Percentiles rank a stretch among this genome's conserved stretches.
These are phyloP conservation scores for Sebastes trivittatus DNA, from an alignment of 2,797 vertebrate genomes.

Conservation along the genomic window DNA sequence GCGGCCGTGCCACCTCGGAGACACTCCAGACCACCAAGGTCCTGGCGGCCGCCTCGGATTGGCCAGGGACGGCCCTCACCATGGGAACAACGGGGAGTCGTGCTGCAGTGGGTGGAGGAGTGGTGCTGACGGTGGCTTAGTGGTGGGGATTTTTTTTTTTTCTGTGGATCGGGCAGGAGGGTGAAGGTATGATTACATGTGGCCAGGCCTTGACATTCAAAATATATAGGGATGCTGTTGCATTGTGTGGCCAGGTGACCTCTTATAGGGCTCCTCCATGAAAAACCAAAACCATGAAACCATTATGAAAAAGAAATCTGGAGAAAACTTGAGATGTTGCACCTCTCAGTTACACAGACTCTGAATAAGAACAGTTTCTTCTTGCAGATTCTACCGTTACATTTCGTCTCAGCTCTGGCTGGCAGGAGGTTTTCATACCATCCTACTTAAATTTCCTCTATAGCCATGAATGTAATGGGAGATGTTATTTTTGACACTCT, in stretches of 20 bases:
- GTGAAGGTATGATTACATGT: conserved; percentile 71
- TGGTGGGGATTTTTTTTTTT: conserved; percentile 63
- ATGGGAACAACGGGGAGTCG: conserved; percentile 65
- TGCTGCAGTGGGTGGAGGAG: conserved; percentile 66
- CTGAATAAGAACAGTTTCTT: conserved; percentile 43
- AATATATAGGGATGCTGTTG: conserved; percentile 47
- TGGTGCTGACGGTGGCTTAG: conserved; percentile 64
- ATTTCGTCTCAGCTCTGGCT: conserved; percentile 57
- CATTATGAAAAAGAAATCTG: conserved; percentile 27
- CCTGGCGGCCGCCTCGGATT: conserved; percentile 58
- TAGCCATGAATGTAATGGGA: conserved; percentile 75
- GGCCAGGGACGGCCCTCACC: conserved; percentile 47
- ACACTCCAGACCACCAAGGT: conserved; percentile 81
- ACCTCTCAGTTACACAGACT: conserved; percentile 29
- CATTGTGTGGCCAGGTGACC: conserved; percentile 55
- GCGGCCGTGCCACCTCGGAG: conserved; percentile 79
- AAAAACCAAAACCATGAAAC: conserved; percentile 26
- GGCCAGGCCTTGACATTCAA: conserved; percentile 59
- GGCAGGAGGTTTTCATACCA: conserved; percentile 73
- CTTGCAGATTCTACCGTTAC: conserved; percentile 55
- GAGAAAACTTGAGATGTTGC: conserved; percentile 16
- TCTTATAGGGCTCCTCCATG: conserved; percentile 13
- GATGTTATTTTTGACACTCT: conserved; percentile 80
- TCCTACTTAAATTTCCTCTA: conserved; percentile 75
- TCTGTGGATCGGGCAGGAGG: conserved; percentile 27